Evolutionary conservation across 2,888 invertebrate species (phyloP).

Genomic region (Acrocyrtus sp.): DNA sequence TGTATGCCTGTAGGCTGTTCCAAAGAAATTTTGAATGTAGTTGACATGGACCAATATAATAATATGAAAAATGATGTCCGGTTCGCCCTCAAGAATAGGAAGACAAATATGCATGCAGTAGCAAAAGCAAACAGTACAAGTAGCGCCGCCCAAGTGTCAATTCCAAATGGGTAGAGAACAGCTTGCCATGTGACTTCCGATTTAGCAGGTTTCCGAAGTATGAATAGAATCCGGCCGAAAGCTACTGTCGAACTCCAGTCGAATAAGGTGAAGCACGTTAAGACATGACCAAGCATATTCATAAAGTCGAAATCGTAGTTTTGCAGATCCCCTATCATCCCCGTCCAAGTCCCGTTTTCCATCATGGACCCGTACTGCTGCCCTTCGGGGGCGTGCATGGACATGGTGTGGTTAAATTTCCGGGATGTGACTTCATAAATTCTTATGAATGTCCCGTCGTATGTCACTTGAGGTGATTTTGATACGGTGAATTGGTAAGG

Average conservation of each 20-base stretch:
- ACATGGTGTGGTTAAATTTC: background rate
- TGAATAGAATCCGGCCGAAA: background rate
- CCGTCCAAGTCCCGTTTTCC: constrained; percentile 1
- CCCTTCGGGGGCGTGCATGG: background rate
- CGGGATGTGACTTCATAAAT: background rate
- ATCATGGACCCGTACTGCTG: background rate
- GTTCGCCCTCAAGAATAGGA: background rate
- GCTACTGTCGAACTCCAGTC: background rate
- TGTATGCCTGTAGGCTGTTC: background rate
- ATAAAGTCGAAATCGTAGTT: background rate
- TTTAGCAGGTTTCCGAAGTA: background rate
- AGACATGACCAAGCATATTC: background rate
- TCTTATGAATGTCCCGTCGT: background rate
- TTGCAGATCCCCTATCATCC: background rate
- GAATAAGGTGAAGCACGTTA: background rate
- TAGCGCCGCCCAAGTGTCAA: background rate
- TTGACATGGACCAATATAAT: background rate
- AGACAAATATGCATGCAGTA: background rate
- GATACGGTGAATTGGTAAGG: background rate
- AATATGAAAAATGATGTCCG: background rate
- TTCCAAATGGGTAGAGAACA: background rate
- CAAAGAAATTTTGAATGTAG: background rate
- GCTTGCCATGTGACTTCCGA: background rate
- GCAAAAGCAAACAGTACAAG: background rate
- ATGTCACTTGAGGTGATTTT: background rate